These are phyloP conservation scores for Catocala sponsa DNA, from an alignment of 2,888 invertebrate species.

Conservation along the genomic window DNA sequence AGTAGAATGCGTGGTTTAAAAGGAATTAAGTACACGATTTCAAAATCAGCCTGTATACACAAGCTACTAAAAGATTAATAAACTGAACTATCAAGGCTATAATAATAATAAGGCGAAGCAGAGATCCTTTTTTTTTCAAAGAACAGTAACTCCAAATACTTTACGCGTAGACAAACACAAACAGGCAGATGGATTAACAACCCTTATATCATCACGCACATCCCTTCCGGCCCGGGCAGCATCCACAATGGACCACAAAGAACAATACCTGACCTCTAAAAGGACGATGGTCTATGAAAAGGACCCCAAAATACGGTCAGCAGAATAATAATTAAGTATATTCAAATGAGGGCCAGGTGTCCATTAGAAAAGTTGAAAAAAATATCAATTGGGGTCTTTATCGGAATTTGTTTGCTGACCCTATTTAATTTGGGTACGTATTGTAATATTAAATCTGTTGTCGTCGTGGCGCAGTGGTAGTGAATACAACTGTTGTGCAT, in stretches of 20 bases:
- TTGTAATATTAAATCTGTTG: no score
- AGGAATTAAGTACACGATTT: no score
- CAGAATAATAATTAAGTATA: conserved; percentile 53
- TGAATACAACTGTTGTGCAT: no score
- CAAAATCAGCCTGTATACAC: no score
- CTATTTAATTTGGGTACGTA: conserved; percentile 39
- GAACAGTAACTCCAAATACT: conserved; percentile 1
- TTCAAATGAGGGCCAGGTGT: conserved; percentile 73
- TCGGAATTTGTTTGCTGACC: conserved; percentile 66
- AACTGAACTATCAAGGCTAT: no score
- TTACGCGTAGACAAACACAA: conserved; percentile 9
- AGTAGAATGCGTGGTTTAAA: no score
- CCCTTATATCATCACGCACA: conserved; percentile 9
- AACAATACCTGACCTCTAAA: conserved; percentile 38
- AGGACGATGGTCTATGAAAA: conserved; percentile 27
- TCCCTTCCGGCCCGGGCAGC: conserved; percentile 17
- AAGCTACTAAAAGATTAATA: no score
- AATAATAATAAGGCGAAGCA: no score
- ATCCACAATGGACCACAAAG: conserved; percentile 28
- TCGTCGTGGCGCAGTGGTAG: no score
- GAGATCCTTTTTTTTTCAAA: not conserved
- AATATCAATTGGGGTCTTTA: conserved; percentile 53
- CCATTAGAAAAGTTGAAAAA: conserved; percentile 55
- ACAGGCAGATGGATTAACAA: conserved; percentile 15
- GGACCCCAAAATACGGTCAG: conserved; percentile 51